These are phyloP conservation scores for Mya arenaria DNA, from an alignment of 1,140 invertebrate genomes.

Conservation along the genomic window DNA sequence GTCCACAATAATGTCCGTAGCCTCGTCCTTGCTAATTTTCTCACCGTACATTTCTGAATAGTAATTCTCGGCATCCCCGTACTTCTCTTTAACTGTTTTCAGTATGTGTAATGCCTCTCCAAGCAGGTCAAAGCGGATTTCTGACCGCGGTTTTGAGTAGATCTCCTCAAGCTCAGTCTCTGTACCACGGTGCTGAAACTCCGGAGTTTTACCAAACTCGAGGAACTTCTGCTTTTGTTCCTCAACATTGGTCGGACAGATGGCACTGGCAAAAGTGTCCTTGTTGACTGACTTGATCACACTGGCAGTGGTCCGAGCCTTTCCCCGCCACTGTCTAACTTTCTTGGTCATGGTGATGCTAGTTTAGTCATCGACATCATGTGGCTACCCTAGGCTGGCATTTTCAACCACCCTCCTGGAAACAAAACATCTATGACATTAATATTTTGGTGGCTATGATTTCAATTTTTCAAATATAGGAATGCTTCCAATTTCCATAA, in stretches of 20 bases:
- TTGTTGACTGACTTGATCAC: conserved; percentile 53
- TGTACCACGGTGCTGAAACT: conserved; percentile 70
- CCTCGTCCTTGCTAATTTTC: conserved; percentile 71
- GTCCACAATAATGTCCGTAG: conserved; percentile 69
- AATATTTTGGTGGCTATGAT: too few relatives aligned
- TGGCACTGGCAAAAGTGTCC: conserved; percentile 61
- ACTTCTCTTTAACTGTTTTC: conserved; percentile 71
- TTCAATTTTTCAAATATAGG: too few relatives aligned
- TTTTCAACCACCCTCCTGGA: too few relatives aligned
- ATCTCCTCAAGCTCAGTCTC: conserved; percentile 66
- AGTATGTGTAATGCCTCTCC: conserved; percentile 75
- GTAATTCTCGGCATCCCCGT: conserved; percentile 73
- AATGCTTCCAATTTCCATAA: too few relatives aligned
- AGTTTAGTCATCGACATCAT: too few relatives aligned
- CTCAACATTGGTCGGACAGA: conserved; percentile 73
- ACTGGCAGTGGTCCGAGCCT: conserved; percentile 41
- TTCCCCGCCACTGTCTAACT: conserved; percentile 46
- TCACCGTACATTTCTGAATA: conserved; percentile 73
- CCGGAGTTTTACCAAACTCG: conserved; percentile 68
- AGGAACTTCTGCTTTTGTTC: conserved; percentile 76
- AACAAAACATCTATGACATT: too few relatives aligned
- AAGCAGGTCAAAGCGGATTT: conserved; percentile 75
- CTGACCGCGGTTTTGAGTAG: conserved; percentile 63
- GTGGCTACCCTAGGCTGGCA: too few relatives aligned
- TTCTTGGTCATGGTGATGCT: conserved; percentile 44